Evolutionary conservation across 2,888 invertebrate genomes (phyloP).

Genomic region (Thecophora atra): DNA sequence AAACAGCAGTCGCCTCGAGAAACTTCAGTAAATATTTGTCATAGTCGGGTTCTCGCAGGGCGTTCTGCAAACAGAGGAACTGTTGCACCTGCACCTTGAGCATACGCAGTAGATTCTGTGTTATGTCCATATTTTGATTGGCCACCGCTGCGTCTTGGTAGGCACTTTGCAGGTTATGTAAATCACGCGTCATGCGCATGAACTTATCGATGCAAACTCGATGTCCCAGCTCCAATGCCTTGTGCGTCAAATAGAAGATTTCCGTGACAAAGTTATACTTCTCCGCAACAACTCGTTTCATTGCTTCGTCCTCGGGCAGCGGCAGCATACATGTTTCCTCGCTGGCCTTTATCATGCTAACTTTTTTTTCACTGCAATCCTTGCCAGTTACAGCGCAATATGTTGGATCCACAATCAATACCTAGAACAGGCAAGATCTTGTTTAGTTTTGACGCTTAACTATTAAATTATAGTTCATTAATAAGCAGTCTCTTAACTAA

Average conservation of each 20-base stretch:
- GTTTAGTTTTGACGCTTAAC: neutral
- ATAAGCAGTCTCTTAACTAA: no score
- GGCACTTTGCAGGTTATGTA: conserved; percentile 79
- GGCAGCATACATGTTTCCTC: conserved; percentile 86
- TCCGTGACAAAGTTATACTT: conserved; percentile 87
- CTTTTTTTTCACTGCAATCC: conserved; percentile 71
- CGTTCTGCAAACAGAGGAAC: conserved; percentile 77
- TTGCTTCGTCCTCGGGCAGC: conserved; percentile 71
- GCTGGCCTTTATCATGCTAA: conserved; percentile 76
- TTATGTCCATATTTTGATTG: conserved; percentile 71
- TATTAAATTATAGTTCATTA: neutral
- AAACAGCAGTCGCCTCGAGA: conserved; percentile 82
- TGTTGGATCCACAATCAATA: conserved; percentile 85
- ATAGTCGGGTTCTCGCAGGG: conserved; percentile 79
- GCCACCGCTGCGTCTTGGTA: conserved; percentile 74
- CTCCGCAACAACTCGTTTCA: conserved; percentile 69
- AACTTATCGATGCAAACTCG: conserved; percentile 76
- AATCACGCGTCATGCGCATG: conserved; percentile 73
- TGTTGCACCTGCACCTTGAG: conserved; percentile 74
- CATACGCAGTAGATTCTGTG: conserved; percentile 72
- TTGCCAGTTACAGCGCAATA: conserved; percentile 80
- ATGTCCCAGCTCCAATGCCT: conserved; percentile 81
- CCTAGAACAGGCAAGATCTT: conserved; percentile 44
- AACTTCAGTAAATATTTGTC: conserved; percentile 78
- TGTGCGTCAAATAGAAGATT: conserved; percentile 90